Base-by-base conservation (phyloP, 2,888 invertebrate species). In the Oligia latruncula region DNA sequence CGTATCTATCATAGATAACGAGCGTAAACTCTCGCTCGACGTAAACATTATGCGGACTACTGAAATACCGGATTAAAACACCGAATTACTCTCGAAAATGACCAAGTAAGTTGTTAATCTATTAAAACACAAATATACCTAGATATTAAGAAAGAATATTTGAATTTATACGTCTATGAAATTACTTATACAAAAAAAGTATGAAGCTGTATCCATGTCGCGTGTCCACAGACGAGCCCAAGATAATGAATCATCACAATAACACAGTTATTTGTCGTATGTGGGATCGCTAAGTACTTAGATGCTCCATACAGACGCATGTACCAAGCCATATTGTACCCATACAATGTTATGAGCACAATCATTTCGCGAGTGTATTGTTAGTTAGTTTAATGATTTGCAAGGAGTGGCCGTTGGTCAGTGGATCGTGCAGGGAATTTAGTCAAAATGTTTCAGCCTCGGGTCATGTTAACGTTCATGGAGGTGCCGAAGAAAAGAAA, bases 381-480 rank as follows among this genome's bases (percentile, higher is more conserved):
- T 89, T 78, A 89, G 83, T 90, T 79, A 77, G 80, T 85, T 84
- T 82, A 89, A 84, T 88, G 81, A 84, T 78, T 87, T 83, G 84
- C 81, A 72, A 85, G 89, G 89, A 87, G 87, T 85, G 86, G 85
- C 84, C 70, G 84, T 65, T 80, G 87, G 60, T 80, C 82, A 86
- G 81, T 80, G 84, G 49, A 58, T 68, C 79, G 83, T 82, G 81
- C 66, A 71, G 81, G 77, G 87, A 65, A 70, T 83, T 77, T 43
- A 77, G 84, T 72, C 83, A 90, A 79, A 80, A 90, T 90, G 90
- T 90, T 90, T 81, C 89, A 90, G 80, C 89, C 90, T 64, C 90
- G 89, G 40, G 88, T 89, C 9, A 87, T 88, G 89, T 71, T 89
- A 67, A 89, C 88, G 66, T 89, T 90, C 72, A 77, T 82, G 78